These are phyloP conservation scores for Mesembrinibis cayennensis DNA, from an alignment of 2,113 vertebrate species.

Conservation along the genomic window DNA sequence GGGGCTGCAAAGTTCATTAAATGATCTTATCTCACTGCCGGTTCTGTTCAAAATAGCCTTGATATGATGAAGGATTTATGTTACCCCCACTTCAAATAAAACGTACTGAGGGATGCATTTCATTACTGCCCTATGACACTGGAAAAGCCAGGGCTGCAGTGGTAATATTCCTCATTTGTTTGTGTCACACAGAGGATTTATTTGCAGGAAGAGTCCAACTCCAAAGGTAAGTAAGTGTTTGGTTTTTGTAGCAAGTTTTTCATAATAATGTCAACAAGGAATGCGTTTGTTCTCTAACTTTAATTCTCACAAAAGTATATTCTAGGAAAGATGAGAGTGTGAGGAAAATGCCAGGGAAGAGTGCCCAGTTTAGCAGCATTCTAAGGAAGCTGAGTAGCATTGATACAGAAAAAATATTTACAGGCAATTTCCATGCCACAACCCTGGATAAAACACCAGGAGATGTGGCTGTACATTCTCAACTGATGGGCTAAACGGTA, in stretches of 20 bases:
- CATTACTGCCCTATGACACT: constrained; percentile 46
- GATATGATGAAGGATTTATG: constrained; percentile 73
- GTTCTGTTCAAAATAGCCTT: constrained; percentile 75
- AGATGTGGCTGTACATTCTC: background rate
- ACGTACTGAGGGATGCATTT: constrained; percentile 63
- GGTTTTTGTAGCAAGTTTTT: background rate
- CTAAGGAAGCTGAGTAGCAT: constrained; percentile 37
- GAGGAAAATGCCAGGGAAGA: constrained; percentile 29
- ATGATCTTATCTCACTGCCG: constrained; percentile 67
- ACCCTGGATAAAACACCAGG: background rate
- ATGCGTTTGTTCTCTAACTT: background rate
- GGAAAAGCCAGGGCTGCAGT: constrained; percentile 35
- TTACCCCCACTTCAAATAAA: constrained; percentile 72
- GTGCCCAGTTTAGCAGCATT: constrained; percentile 51
- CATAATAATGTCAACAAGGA: background rate
- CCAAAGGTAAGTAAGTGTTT: constrained; percentile 65
- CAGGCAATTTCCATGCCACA: background rate
- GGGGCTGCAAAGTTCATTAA: constrained; percentile 75
- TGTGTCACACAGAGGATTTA: constrained; percentile 43
- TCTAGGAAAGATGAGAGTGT: constrained; percentile 9
- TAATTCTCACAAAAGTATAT: background rate
- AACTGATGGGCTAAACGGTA: background rate
- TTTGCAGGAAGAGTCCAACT: constrained; percentile 35
- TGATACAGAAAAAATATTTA: constrained; percentile 51
- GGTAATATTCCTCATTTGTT: constrained; percentile 21